Evolutionary conservation across 2,797 vertebrate genomes (phyloP).

Genomic region (Lutjanus argentimaculatus): DNA sequence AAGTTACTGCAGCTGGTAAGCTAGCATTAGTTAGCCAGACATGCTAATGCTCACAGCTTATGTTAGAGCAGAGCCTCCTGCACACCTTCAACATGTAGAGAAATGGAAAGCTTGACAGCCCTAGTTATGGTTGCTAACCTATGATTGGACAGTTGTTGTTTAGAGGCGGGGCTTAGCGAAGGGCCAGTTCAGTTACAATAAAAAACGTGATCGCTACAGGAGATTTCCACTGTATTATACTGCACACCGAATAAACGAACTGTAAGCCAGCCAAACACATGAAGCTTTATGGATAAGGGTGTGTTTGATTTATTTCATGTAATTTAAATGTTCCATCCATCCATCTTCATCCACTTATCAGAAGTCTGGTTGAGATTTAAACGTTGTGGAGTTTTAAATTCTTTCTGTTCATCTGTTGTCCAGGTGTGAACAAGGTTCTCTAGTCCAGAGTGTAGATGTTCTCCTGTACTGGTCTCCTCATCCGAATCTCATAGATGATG

Average conservation of each 20-base stretch:
- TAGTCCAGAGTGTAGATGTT: slow-evolving; percentile 88
- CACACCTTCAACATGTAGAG: too few species aligned
- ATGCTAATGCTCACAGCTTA: too few species aligned
- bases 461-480: slow-evolving; percentile 83
- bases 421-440: not conserved
- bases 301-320: not conserved
- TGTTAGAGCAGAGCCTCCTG: too few species aligned
- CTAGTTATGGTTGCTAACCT: too few species aligned
- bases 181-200: too few species aligned
- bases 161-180: too few species aligned
- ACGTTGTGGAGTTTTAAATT: not conserved
- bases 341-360: too few species aligned
- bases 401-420: not conserved
- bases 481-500: slow-evolving; percentile 87
- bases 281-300: not conserved
- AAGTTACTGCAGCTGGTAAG: too few species aligned
- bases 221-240: not conserved
- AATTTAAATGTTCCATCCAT: too few species aligned
- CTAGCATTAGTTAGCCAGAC: too few species aligned
- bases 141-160: too few species aligned
- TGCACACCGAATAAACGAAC: not conserved
- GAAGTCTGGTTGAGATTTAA: not conserved
- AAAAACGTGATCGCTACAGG: not conserved
- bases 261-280: not conserved
- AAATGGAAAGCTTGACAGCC: too few species aligned